These are phyloP conservation scores for Eupelmus urozonus DNA, from an alignment of 2,888 invertebrate genomes.

Conservation along the genomic window DNA sequence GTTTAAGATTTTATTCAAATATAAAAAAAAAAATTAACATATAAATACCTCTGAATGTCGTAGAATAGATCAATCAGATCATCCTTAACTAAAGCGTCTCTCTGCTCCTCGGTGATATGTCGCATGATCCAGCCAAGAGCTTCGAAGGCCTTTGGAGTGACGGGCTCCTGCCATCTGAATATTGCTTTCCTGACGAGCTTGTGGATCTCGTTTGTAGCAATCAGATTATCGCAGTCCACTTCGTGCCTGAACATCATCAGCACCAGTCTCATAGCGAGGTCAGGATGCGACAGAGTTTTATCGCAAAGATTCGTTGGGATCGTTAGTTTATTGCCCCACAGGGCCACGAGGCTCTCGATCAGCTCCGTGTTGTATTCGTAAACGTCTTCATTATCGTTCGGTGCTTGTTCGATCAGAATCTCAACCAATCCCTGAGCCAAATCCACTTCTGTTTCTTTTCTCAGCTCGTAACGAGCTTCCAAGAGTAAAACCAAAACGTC, in stretches of 20 bases:
- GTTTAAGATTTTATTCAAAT: background rate
- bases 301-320: constrained; percentile 61
- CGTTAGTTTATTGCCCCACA: constrained; percentile 64
- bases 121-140: constrained; percentile 41
- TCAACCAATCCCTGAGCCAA: constrained; percentile 78
- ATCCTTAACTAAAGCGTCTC: background rate
- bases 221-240: constrained; percentile 57
- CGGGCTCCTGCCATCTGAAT: constrained; percentile 38
- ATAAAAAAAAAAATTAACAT: background rate
- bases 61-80: constrained; percentile 21
- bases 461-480: constrained; percentile 78
- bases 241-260: constrained; percentile 65
- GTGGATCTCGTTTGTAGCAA: constrained; percentile 15
- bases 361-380: constrained; percentile 82
- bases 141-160: constrained; percentile 1
- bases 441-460: constrained; percentile 61
- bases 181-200: constrained; percentile 27
- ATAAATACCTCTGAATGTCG: constrained; percentile 41
- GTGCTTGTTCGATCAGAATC: constrained; percentile 78
- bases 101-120: constrained; percentile 13
- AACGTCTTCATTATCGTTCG: constrained; percentile 78
- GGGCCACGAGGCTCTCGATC: constrained; percentile 62
- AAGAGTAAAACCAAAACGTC: constrained; percentile 81
- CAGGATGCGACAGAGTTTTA: constrained; percentile 55
- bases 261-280: constrained; percentile 63